Evolutionary conservation across 2,888 invertebrate species (phyloP).

Genomic region (Mesorhabditis spiculigera): DNA sequence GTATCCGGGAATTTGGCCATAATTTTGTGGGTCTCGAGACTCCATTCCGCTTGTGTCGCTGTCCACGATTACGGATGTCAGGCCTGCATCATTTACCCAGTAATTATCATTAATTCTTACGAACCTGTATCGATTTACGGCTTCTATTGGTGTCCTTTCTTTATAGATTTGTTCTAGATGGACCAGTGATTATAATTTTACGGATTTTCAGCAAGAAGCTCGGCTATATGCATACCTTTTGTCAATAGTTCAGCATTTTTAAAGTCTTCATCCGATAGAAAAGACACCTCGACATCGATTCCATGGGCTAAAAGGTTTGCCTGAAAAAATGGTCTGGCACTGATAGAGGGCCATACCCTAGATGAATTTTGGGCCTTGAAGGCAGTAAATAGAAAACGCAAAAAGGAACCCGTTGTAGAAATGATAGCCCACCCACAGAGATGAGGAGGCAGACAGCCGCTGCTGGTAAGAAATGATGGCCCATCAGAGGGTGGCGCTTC

Average conservation of each 20-base stretch:
- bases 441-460: background rate
- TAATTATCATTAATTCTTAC: background rate
- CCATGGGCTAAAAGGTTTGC: background rate
- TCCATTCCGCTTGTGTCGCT: slow-evolving; percentile 44
- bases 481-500: no score
- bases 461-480: no score
- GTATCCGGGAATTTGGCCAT: slow-evolving; percentile 58
- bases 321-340: background rate
- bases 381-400: background rate
- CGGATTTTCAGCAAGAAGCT: background rate
- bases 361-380: no score
- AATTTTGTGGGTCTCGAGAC: slow-evolving; percentile 53
- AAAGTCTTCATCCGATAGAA: slow-evolving; percentile 35
- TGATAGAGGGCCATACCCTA: background rate
- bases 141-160: slow-evolving; percentile 47
- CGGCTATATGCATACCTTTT: slow-evolving; percentile 22
- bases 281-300: slow-evolving; percentile 5
- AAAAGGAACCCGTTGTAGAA: background rate
- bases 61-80: background rate
- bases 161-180: slow-evolving; percentile 44
- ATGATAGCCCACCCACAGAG: slow-evolving; percentile 1
- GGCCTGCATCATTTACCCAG: background rate
- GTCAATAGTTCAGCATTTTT: slow-evolving; percentile 38
- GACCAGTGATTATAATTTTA: background rate
- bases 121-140: slow-evolving; percentile 41